Base-by-base conservation (phyloP, 2,888 invertebrate genomes). In the Drosophila neonasuta region DNA sequence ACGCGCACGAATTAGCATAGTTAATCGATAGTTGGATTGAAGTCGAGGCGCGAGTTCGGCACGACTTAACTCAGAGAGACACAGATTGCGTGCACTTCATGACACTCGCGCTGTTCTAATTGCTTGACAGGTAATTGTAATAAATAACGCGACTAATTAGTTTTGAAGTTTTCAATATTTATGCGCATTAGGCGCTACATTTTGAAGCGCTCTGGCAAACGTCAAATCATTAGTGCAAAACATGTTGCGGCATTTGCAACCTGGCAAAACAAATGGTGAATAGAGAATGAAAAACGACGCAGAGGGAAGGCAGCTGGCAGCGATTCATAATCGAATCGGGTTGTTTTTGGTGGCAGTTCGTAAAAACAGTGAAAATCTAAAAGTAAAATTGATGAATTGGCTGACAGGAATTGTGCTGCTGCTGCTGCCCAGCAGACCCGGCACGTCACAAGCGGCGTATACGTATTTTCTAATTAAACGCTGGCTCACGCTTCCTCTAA, bases 381-480 rank as follows among this genome's bases (percentile, higher is more conserved):
- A 61, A 62, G 65, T 62, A 73, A 81, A 81, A 79, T 81, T 84
- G 81, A 81, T 81, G 85, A 79, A 84, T 84, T 71, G 72, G 68
- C 71, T 77, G 79, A 70, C 79, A 75, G 73, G 67, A 70, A 51
- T 66, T 56, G 66, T 48, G 72, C 60, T 15, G 61, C 44, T 10
- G 52, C 15, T 32, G 20, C 44, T 39, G 55, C 10, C 45, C 41
- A 34, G 46, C 20, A n/a, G 46, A 15, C 44, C 50, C 24, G 36
- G 71, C 78, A 80, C 84, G 84, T 84, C 81, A 51, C 65, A 69
- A 5, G 67, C 81, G 71, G 62, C 77, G 81, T 79, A 81, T 81
- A 79, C 81, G 77, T 81, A 81, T 81, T 84, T 81, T 81, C 79
- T 84, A 81, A 81, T 81, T 81, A 81, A 81, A 81, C 71, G 79